Evolutionary conservation across 2,797 vertebrate species (phyloP), one percentile per base, ranked within the genome.

Genomic region (Melanotaenia boesemani): DNA sequence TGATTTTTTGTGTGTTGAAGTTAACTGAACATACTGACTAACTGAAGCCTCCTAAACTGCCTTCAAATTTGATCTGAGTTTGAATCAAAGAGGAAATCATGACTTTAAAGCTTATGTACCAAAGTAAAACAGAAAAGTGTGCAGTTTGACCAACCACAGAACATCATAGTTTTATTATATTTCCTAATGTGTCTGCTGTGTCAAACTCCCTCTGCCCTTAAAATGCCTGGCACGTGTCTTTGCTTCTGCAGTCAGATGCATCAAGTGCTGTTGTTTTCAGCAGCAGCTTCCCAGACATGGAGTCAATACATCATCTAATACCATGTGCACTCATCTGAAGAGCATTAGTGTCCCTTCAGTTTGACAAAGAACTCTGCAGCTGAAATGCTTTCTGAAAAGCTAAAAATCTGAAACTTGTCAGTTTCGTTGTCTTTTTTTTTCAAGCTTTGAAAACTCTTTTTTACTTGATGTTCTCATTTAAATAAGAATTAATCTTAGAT

Each of bases 331-430:
- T 77, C 74, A 61, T 84, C 84, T 79, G 59, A 82, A 61, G 63
- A 59, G 55, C 80, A 71, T 92, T 84, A 89, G 74, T 72, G 81
- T 92, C 83, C 91, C 87, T 93, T 95, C 94, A 95, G 81, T 92
- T 86, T 94, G 93, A 94, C 76, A 82, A 86, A 95, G 91, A 76
- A 81, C 60, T 67, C 56, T 41, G 50, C 34, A 18, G 64, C 55
- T 34, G 48, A 56, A 55, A 76, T 58, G 60, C 63, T 76, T 30
- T 20, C 57, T 10, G 0, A 72, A 13, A 2, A 60, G 26, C 48
- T 1, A 0, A 50, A 80, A 78, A 60, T 26, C 44, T 0, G 34
- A 22, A 32, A n/a, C 61, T 41, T 54, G 3, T 24, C 36, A 3
- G 18, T 36, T 54, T 24, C 10, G 5, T 22, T 46, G 7, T n/a